phyloP scores from a whole-genome alignment of 1,140 invertebrate genomes.

The Neotoxoptera formosana region DNA sequence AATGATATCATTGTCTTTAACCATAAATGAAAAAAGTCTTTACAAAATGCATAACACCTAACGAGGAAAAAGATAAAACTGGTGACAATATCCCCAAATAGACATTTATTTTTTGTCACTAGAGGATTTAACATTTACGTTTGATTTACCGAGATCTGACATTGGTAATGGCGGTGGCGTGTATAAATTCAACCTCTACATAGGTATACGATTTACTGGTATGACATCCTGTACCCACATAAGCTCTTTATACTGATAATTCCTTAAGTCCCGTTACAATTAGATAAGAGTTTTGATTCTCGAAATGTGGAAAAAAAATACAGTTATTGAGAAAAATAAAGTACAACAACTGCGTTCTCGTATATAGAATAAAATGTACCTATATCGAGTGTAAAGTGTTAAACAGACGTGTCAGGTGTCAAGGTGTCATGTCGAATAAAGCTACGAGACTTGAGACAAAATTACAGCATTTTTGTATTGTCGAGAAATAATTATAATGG shows the following conservation, averaged over 20 bases:
- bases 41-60: not conserved
- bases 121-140: conserved; percentile 28
- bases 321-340: not conserved
- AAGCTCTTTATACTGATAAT: conserved; percentile 32
- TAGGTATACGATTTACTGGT: not conserved
- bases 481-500: not conserved
- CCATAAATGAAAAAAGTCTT: not conserved
- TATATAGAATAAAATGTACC: not conserved
- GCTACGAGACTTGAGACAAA: not conserved
- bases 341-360: not conserved
- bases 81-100: conserved; percentile 25
- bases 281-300: not conserved
- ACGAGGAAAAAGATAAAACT: not conserved
- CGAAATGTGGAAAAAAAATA: not conserved
- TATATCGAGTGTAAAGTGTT: not conserved
- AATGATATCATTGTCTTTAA: not conserved
- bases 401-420: not conserved
- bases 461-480: not conserved
- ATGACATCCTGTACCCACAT: not conserved
- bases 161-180: not conserved
- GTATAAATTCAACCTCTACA: conserved; percentile 25
- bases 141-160: conserved; percentile 18
- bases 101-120: conserved; percentile 23
- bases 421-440: not conserved
- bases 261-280: not conserved